Percentiles rank a stretch among this genome's conserved stretches.
These are phyloP conservation scores for Chloroclysta siterata DNA, from an alignment of 2,888 invertebrate species.

Conservation along the genomic window DNA sequence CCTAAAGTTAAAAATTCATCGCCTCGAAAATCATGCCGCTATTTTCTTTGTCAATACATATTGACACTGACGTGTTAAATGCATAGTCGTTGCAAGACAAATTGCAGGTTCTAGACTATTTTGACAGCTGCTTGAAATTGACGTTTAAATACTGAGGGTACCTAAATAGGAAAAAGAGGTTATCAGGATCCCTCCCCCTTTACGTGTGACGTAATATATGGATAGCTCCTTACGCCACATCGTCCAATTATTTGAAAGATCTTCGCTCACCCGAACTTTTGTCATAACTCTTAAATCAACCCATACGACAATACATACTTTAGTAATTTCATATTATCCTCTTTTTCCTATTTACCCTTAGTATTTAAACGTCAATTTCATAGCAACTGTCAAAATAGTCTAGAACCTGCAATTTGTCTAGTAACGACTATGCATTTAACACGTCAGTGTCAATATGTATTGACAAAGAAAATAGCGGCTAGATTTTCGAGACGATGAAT, in stretches of 20 bases:
- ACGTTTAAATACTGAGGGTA: not conserved
- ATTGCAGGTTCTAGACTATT: slow-evolving; percentile 18
- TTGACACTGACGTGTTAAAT: slow-evolving; percentile 19
- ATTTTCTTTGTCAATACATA: slow-evolving; percentile 8
- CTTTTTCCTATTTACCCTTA: not conserved
- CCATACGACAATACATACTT: too few relatives aligned
- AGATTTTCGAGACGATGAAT: not conserved
- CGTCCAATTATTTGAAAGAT: too few relatives aligned
- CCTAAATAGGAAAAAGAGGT: not conserved
- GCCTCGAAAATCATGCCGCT: not conserved
- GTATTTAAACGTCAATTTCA: not conserved
- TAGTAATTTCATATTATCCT: not conserved
- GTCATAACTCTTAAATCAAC: too few relatives aligned
- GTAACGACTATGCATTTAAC: slow-evolving; percentile 7
- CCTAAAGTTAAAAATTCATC: not conserved
- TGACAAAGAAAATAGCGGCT: slow-evolving; percentile 1
- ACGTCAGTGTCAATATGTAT: slow-evolving; percentile 15
- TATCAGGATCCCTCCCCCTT: too few relatives aligned
- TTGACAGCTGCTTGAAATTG: slow-evolving; percentile 11
- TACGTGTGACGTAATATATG: too few relatives aligned
- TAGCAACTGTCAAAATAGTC: slow-evolving; percentile 20
- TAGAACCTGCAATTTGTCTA: slow-evolving; percentile 11
- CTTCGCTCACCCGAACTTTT: too few relatives aligned
- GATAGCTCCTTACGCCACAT: too few relatives aligned
- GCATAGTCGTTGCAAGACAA: not conserved